phyloP scores from a whole-genome alignment of 2,113 vertebrate species.

The Carettochelys insculpta region DNA sequence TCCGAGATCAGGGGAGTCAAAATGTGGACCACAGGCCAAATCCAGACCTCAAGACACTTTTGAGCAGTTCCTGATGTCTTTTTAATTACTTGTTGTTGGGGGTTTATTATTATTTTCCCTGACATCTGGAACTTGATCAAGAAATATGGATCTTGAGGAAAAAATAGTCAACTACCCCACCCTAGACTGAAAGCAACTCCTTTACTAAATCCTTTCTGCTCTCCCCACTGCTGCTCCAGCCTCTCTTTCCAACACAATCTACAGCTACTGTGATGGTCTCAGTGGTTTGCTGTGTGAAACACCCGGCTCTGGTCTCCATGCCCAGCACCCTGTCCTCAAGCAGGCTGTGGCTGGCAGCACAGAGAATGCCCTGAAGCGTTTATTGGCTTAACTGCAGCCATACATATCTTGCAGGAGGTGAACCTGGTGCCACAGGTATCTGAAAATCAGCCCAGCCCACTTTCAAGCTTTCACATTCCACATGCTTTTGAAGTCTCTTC shows the following conservation, averaged over 20 bases:
- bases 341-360: rapidly evolving
- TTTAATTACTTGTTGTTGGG: no score
- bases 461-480: neutral
- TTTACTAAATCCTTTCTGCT: neutral
- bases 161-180: neutral
- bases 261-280: neutral
- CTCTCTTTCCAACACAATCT: neutral
- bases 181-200: neutral
- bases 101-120: no score
- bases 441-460: neutral
- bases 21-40: no score
- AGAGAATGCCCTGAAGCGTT: neutral
- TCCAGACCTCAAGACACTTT: no score
- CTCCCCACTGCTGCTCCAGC: neutral
- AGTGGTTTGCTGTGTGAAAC: neutral
- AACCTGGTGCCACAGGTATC: neutral
- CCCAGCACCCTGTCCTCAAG: neutral
- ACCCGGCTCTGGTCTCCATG: neutral
- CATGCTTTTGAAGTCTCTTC: neutral
- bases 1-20: neutral
- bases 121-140: no score
- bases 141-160: no score
- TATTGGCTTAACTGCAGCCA: neutral
- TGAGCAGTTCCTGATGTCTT: no score
- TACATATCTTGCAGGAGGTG: neutral